Base-by-base conservation (phyloP, 2,797 vertebrate species). In the Peromyscus melanophrys region DNA sequence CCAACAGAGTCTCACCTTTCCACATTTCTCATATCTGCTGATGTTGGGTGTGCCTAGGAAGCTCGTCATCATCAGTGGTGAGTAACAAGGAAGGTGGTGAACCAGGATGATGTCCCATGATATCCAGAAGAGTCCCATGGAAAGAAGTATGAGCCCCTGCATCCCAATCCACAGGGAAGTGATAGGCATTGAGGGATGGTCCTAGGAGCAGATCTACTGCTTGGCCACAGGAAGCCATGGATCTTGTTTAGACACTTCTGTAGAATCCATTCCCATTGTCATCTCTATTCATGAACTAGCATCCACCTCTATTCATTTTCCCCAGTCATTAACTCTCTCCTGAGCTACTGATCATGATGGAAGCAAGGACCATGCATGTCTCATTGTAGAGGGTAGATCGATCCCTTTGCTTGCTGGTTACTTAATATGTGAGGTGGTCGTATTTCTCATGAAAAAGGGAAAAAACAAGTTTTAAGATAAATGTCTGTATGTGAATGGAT, bases 111-210 rank as follows among this genome's bases (percentile, higher is more conserved):
- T 23, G 19, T 19, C 16, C 9, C 17, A 29, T 17, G 14, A 29
- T 31, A 37, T 19, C 9, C 49, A 31, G 0, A 4, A 0, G 1
- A 14, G 9, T 14, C 11, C 21, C 9, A 11, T 40, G 17, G 14
- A 25, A 10, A 90, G n/a, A 76, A 19, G n/a, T 3, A 27, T 0
- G 4, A 83, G 19, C 31, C 19, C 27, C 37, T 34, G 17, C 29
- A 61, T 76, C 37, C 27, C 69, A 43, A 29, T 12, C 25, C 55
- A 34, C 37, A 31, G 37, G 55, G 19, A n/a, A 52, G n/a, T 37
- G 7, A 61, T 49, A 19, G 8, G 57, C 5, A 11, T 9, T 34
- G 63, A 57, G 76, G 37, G 57, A 34, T 34, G 21, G 17, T 13
- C 4, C 0, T 76, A 5, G 40, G 37, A 27, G 16, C 46, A 61